These are phyloP conservation scores for Biston betularia DNA, from an alignment of 2,888 invertebrate genomes.

Conservation along the genomic window DNA sequence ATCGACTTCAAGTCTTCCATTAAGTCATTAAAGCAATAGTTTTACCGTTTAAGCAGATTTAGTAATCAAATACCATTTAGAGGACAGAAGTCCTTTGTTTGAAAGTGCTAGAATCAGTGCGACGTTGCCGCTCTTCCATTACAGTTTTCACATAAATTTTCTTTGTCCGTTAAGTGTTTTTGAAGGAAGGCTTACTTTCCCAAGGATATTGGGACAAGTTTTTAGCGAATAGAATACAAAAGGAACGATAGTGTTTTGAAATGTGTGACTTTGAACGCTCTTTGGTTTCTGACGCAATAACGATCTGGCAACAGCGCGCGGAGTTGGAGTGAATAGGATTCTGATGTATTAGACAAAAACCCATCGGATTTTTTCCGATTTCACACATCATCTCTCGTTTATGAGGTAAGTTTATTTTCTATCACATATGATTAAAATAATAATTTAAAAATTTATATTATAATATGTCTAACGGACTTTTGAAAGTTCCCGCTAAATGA, in stretches of 20 bases:
- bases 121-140: conserved; percentile 77
- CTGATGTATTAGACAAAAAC: conserved; percentile 73
- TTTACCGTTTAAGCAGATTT: neutral
- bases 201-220: conserved; percentile 45
- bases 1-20: neutral
- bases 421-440: neutral
- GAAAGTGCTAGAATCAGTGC: conserved; percentile 58
- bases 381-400: conserved; percentile 59
- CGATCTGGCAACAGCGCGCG: conserved; percentile 82
- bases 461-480: conserved; percentile 64
- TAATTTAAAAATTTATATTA: conserved; percentile 17
- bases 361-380: conserved; percentile 59
- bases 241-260: conserved; percentile 78
- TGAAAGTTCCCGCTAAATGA: conserved; percentile 79
- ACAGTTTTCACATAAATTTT: conserved; percentile 52
- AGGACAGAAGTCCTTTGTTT: conserved; percentile 64
- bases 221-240: conserved; percentile 51
- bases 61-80: conserved; percentile 20
- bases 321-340: conserved; percentile 70
- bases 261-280: conserved; percentile 77
- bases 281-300: conserved; percentile 82
- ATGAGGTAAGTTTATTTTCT: conserved; percentile 72
- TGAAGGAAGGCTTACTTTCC: conserved; percentile 28
- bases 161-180: conserved; percentile 26
- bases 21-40: neutral